A percentile compares a stretch with the other conserved stretches of the same genome.
These are phyloP conservation scores for Tigriopus japonicus DNA, from an alignment of 1,140 invertebrate genomes.

Conservation along the genomic window DNA sequence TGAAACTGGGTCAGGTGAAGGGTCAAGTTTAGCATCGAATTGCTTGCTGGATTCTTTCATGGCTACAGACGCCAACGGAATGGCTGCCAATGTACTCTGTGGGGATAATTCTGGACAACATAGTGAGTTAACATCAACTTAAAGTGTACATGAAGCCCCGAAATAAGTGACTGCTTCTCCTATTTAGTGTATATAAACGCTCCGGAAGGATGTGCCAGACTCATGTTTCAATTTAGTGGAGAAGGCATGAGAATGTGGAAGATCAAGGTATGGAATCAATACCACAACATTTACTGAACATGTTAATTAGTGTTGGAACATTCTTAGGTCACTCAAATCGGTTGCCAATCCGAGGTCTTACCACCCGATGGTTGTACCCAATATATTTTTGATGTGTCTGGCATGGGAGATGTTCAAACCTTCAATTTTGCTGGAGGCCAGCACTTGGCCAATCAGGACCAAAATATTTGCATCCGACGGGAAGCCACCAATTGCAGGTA, in stretches of 20 bases:
- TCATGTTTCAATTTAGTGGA: neutral
- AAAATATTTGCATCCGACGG: constrained; percentile 1
- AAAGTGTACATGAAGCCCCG: too few species aligned
- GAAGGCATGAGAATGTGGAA: neutral
- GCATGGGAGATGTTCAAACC: neutral
- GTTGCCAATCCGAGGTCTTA: neutral
- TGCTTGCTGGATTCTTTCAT: neutral
- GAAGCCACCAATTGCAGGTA: constrained; percentile 17
- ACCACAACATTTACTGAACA: too few species aligned
- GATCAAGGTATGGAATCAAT: constrained; percentile 1
- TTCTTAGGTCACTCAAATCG: neutral
- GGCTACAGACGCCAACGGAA: neutral
- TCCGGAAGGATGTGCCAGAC: neutral
- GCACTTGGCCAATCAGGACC: constrained; percentile 8
- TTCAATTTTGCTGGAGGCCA: neutral
- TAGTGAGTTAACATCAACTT: constrained; percentile 5
- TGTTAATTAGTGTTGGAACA: too few species aligned
- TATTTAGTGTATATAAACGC: neutral
- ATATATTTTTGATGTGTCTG: neutral
- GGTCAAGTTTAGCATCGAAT: neutral
- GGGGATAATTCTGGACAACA: neutral
- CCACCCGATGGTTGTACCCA: neutral
- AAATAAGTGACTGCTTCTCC: too few species aligned
- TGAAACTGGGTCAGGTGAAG: neutral
- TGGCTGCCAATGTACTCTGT: neutral